Percentiles rank a stretch among this genome's conserved stretches.
These are phyloP conservation scores for Heteronetta atricapilla DNA, from an alignment of 2,113 vertebrate species.

Conservation along the genomic window DNA sequence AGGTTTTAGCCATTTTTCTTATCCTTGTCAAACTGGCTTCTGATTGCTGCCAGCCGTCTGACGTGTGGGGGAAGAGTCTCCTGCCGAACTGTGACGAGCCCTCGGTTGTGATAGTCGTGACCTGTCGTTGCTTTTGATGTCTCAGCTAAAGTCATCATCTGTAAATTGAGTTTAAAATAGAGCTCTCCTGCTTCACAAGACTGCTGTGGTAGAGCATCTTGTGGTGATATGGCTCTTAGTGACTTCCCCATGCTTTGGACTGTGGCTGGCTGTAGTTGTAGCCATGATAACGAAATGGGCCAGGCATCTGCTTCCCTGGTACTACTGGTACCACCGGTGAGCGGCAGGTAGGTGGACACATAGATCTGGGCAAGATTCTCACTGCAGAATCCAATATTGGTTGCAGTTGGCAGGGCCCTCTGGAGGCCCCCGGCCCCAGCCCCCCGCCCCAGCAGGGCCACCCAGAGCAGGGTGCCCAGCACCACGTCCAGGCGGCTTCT, in stretches of 20 bases:
- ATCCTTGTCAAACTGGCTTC: accelerated
- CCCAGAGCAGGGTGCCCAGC: background rate
- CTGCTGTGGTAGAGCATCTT: background rate
- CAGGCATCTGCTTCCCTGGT: accelerated
- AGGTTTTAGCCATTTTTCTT: background rate
- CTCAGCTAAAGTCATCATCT: background rate
- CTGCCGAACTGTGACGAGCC: background rate
- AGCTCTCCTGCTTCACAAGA: background rate
- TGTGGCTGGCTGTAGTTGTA: background rate
- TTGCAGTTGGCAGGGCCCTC: background rate
- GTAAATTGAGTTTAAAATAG: background rate
- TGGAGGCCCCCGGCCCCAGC: background rate
- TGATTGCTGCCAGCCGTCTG: background rate
- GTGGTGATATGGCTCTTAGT: background rate
- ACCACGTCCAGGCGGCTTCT: background rate
- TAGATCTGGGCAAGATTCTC: background rate
- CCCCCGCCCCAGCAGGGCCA: background rate
- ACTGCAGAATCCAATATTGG: too few relatives aligned
- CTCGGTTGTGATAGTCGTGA: accelerated
- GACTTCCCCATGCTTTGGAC: background rate
- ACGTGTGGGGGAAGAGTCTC: background rate
- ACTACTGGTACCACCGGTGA: accelerated
- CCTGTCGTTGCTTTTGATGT: background rate
- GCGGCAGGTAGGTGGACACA: background rate
- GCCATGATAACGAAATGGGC: accelerated